Percentiles rank a stretch among this genome's conserved stretches.
These are phyloP conservation scores for Psophia crepitans DNA, from an alignment of 2,113 vertebrate genomes.

Conservation along the genomic window DNA sequence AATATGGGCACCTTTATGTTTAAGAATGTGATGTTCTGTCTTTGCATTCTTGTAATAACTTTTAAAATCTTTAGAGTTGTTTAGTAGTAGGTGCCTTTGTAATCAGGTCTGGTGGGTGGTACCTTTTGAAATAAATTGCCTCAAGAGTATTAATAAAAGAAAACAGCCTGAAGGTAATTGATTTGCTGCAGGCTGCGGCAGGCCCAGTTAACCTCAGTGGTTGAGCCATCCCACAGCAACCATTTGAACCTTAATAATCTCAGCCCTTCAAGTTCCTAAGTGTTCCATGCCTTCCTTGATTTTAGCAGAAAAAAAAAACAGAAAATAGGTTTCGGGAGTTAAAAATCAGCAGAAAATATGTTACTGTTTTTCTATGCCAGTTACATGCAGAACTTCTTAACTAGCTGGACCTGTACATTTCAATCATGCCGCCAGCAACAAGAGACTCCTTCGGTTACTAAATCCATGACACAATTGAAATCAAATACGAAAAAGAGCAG, in stretches of 20 bases:
- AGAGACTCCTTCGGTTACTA: neutral
- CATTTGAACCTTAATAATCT: neutral
- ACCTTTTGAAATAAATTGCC: conserved; percentile 12
- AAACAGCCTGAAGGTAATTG: neutral
- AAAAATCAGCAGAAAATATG: neutral
- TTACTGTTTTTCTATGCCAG: neutral
- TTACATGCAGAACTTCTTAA: neutral
- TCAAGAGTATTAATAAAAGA: neutral
- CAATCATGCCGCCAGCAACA: neutral
- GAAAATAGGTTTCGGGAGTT: neutral
- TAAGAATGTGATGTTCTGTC: neutral
- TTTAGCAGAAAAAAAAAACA: neutral
- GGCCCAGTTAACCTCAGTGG: neutral
- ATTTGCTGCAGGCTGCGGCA: neutral
- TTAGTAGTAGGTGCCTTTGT: neutral
- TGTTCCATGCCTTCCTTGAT: neutral
- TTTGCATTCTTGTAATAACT: neutral
- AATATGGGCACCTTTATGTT: neutral
- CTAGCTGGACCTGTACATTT: neutral
- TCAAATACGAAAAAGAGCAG: neutral
- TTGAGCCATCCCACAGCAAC: neutral
- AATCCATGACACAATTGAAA: neutral
- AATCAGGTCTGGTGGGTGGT: neutral
- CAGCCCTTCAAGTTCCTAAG: neutral
- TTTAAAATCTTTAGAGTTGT: neutral